Conservation (phyloP, 2,888 invertebrate genomes). For the Campaea margaritaria region DNA sequence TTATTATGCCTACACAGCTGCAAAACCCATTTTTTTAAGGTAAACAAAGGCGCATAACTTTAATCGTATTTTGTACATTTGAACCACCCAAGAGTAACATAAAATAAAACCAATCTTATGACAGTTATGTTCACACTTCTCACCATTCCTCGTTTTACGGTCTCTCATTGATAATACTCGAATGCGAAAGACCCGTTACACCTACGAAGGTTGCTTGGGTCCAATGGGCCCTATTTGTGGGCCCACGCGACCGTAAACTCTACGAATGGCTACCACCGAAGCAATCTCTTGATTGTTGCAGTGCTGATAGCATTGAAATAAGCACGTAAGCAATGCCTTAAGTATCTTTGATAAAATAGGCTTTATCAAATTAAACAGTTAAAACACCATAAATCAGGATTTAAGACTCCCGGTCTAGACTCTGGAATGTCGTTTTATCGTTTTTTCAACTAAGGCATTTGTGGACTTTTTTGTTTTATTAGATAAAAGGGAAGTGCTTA, state of each 20-base stretch:
- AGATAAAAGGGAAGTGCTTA: too few relatives aligned
- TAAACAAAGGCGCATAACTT: background rate
- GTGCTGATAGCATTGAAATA: too few relatives aligned
- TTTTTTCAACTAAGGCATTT: too few relatives aligned
- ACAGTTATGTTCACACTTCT: slow-evolving; percentile 19
- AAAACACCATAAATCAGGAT: too few relatives aligned
- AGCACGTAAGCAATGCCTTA: too few relatives aligned
- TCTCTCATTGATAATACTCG: slow-evolving; percentile 24
- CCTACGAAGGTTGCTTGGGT: slow-evolving; percentile 23
- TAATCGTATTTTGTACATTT: background rate
- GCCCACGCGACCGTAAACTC: slow-evolving; percentile 32
- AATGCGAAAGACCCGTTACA: slow-evolving; percentile 21
- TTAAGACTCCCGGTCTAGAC: too few relatives aligned
- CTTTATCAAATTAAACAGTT: too few relatives aligned
- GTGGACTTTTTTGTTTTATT: too few relatives aligned
- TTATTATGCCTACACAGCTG: too few relatives aligned
- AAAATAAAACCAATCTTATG: background rate
- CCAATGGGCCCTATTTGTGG: background rate
- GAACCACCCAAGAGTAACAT: background rate
- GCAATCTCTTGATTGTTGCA: background rate
- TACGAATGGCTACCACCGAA: background rate
- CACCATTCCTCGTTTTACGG: slow-evolving; percentile 24
- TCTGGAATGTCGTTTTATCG: too few relatives aligned
- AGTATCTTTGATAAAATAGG: too few relatives aligned
- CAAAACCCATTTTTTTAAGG: too few relatives aligned